Evolutionary conservation across 1,140 invertebrate species (phyloP), one percentile per base, ranked within the genome.

Genomic region (Chrysopa pallens): DNA sequence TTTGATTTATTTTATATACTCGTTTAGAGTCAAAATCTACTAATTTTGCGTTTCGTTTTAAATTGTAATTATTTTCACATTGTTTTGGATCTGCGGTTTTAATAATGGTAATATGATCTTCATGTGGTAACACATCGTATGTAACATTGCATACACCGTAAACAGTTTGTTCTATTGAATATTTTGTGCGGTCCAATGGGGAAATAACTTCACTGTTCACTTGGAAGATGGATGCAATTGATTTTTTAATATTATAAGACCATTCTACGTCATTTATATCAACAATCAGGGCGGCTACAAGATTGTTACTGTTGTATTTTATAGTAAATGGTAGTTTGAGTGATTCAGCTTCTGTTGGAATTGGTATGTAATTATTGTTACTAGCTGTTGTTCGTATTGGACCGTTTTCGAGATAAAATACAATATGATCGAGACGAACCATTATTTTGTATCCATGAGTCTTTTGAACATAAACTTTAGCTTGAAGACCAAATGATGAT

Each of bases 231-330:
- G 56, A 53, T 0, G 51, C 61, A 13, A 66, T 53, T 8, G 52
- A 54, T 35, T 56, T 52, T 38, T 67, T 64, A 8, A 66, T 56
- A 38, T 67, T 64, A 29, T 42, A 50, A 0, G 57, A 58, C 48
- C 52, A 64, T 39, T 43, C 46, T 6, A 43, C 43, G 39, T 66
- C 59, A 4, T 47, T 13, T 9, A 23, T 17, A 8, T 49, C 47
- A 3, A 42, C 45, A 0, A 31, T 39, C 14, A 52, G 43, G 6
- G 38, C 38, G 7, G 45, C 37, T 5, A 57, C 58, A 17, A 47
- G 48, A 9, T 57, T 54, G 31, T 44, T 40, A 1, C 51, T 47
- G 11, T 61, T 40, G 27, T 55, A 59, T 6, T 58, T 43, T 8
- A 63, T 47, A 39, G 58, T 39, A 42, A 64, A 59, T 3, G 57